Percentiles rank a stretch among this genome's conserved stretches.
phyloP scores from a whole-genome alignment of 2,888 invertebrate species.

The Caenorhabditis becei region DNA sequence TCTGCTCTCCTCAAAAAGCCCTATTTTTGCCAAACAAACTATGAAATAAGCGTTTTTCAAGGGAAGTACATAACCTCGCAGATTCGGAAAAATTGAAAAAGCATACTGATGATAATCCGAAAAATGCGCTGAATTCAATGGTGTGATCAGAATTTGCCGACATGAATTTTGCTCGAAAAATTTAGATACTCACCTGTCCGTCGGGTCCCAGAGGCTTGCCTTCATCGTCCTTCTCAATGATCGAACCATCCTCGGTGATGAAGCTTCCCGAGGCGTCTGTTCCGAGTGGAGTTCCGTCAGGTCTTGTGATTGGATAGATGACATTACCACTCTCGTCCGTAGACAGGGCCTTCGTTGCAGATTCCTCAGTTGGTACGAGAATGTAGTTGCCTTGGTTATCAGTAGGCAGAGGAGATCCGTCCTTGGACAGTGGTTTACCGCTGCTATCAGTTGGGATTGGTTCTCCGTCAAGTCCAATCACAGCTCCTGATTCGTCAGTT shows the following conservation, averaged over 20 bases:
- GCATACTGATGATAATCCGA: too few relatives aligned
- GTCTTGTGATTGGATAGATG: slow-evolving; percentile 42
- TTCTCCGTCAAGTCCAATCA: slow-evolving; percentile 54
- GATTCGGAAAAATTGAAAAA: too few relatives aligned
- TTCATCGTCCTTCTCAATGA: slow-evolving; percentile 53
- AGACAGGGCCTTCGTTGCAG: slow-evolving; percentile 11
- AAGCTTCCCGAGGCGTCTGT: slow-evolving; percentile 63
- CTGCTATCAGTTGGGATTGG: slow-evolving; percentile 59
- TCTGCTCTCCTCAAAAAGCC: too few relatives aligned
- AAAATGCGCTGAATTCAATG: too few relatives aligned
- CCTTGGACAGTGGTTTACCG: slow-evolving; percentile 30
- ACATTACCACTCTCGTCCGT: slow-evolving; percentile 23
- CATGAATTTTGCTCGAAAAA: too few relatives aligned
- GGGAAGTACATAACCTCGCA: too few relatives aligned
- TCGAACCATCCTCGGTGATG: slow-evolving; percentile 57
- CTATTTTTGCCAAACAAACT: too few relatives aligned
- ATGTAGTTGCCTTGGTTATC: slow-evolving; percentile 60
- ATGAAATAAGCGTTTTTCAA: too few relatives aligned
- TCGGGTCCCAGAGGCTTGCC: slow-evolving; percentile 66
- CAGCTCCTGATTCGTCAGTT: slow-evolving; percentile 59
- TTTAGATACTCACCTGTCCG: too few relatives aligned
- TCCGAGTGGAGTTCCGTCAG: slow-evolving; percentile 65
- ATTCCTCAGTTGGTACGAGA: slow-evolving; percentile 21
- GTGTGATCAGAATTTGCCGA: too few relatives aligned
- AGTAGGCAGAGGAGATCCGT: slow-evolving; percentile 68